Evolutionary conservation across 2,797 vertebrate genomes (phyloP).

Genomic region (Emys orbicularis): DNA sequence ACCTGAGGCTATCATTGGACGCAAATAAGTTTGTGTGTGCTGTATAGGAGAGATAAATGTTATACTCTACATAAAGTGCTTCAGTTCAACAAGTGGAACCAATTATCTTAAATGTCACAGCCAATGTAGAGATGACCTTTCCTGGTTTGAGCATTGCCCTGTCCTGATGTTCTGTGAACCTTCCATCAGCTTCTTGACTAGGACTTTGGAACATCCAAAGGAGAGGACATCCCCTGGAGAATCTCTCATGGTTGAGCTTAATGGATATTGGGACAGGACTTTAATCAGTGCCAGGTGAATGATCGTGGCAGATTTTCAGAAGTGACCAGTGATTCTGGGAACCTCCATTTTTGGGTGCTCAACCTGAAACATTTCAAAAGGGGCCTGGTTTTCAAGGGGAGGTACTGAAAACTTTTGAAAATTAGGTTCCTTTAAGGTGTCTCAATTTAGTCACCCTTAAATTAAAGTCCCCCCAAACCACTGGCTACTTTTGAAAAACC

Average conservation of each 20-base stretch:
- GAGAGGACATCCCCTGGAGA: not conserved
- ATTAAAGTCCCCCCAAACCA: not conserved
- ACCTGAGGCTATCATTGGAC: not conserved
- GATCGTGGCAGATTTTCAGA: conserved; percentile 12
- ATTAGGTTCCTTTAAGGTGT: conserved; percentile 47
- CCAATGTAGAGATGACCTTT: not conserved
- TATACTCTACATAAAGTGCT: too few species aligned
- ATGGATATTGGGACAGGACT: not conserved
- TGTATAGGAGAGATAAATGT: not conserved
- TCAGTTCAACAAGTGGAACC: too few species aligned
- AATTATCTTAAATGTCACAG: not conserved
- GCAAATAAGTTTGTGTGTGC: not conserved
- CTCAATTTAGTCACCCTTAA: not conserved
- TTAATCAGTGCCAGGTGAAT: not conserved
- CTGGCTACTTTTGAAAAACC: conserved; percentile 11
- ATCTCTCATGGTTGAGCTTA: not conserved
- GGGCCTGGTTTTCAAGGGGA: not conserved
- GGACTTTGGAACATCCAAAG: rapidly evolving
- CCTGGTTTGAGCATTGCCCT: not conserved
- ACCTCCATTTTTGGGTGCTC: conserved; percentile 26
- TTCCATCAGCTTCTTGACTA: not conserved
- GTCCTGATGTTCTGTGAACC: not conserved
- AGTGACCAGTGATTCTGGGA: conserved; percentile 47
- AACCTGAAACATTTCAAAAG: conserved; percentile 51
- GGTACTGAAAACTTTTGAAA: conserved; percentile 27